phyloP scores from a whole-genome alignment of 2,888 invertebrate species.

The Rhamphomyia laevipes region DNA sequence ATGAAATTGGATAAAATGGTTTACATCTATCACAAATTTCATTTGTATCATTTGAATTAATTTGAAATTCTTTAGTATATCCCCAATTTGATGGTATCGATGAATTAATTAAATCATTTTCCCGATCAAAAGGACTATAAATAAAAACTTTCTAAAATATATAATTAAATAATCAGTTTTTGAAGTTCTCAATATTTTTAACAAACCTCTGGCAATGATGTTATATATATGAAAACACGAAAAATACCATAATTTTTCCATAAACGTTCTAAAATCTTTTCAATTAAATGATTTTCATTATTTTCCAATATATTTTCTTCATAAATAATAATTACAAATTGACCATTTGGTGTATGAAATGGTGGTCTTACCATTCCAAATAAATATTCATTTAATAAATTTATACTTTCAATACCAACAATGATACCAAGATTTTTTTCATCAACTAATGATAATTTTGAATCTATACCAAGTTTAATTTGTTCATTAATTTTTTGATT shows the following conservation, averaged over 20 bases:
- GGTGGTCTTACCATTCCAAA: constrained; percentile 11
- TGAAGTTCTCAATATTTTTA: too few relatives aligned
- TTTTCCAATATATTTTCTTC: constrained; percentile 1
- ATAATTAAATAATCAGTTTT: too few relatives aligned
- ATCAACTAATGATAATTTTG: too few relatives aligned
- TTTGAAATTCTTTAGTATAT: not conserved
- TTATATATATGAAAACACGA: constrained; percentile 3
- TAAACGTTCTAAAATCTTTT: constrained; percentile 8
- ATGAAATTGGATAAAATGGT: constrained; percentile 18
- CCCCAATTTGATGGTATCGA: not conserved
- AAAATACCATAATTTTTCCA: constrained; percentile 14
- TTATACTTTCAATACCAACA: constrained; percentile 7
- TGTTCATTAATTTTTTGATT: too few relatives aligned
- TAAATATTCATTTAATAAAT: constrained; percentile 9
- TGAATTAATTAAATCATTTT: not conserved
- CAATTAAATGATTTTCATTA: not conserved
- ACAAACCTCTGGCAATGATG: not conserved
- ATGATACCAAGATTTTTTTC: constrained; percentile 5
- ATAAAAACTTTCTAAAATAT: not conserved
- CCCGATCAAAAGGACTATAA: not conserved
- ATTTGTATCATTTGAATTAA: not conserved
- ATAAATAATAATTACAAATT: constrained; percentile 9
- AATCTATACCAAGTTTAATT: too few relatives aligned
- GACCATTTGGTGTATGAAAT: constrained; percentile 10
- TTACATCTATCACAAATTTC: not conserved